Base-by-base conservation (phyloP, 2,797 vertebrate species). In the Dermochelys coriacea region DNA sequence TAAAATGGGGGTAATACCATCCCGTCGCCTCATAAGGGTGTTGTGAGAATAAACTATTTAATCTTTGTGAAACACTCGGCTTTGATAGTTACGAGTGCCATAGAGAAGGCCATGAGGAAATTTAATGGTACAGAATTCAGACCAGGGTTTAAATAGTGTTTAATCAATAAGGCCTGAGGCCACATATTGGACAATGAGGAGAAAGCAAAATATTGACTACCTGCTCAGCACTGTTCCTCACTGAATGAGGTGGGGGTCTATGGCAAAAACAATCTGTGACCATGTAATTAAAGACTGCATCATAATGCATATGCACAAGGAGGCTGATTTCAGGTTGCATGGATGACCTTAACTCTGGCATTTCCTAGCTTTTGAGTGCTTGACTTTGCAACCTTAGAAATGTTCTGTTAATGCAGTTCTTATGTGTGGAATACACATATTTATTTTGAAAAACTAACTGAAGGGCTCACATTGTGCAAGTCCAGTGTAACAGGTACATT, bases 401-500 rank as follows among this genome's bases (percentile, higher is more conserved):
- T 31, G 74, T 49, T 49, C 74, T 77, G 49, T 31, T 31, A 29
- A 29, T 81, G 71, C 79, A 81, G 81, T 37, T 93, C 82, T 93
- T 80, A 3, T n/a, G 14, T 51, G 61, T 25, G 52, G 0, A 77
- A 45, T 27, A 95, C 19, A 52, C n/a, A 52, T 68, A 1, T 79
- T 92, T 94, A 31, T 37, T 68, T 68, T 77, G 82, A 21, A 78
- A 29, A 93, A 27, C 4, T 5, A 11, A 51, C 21, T 1, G 49
- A 52, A 49, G 80, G 83, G 57, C 11, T 90, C 4, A 1, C 8
- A 5, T 80, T 94, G 89, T 84, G 79, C 12, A 9, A 19, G 25
- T 34, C 14, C 18, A 5, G 3, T 8, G 31, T 34, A 90, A 25
- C 41, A 80, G 52, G 15, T 29, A 8, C 0, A 0, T 52, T 6